Evolutionary conservation across 2,888 invertebrate genomes (phyloP).

Genomic region (Ariolimax columbianus): DNA sequence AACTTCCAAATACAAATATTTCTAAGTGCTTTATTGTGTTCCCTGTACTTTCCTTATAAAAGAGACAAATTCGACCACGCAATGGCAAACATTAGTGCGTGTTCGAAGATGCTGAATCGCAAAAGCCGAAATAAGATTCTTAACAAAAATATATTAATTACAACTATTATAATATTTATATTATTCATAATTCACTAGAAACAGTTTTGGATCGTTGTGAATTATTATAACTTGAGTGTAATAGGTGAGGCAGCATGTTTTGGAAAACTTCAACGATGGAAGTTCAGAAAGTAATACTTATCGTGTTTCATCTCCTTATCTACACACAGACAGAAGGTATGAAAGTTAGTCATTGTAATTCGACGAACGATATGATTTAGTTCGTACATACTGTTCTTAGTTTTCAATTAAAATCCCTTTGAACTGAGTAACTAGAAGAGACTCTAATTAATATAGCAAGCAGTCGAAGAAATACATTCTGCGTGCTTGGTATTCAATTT

Average conservation of each 20-base stretch:
- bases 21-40: not conserved
- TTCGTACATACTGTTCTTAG: not conserved
- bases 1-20: not conserved
- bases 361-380: too few relatives aligned
- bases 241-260: not conserved
- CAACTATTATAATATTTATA: not conserved
- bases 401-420: not conserved
- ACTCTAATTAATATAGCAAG: not conserved
- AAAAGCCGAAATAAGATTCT: not conserved
- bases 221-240: not conserved
- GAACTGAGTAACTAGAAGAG: not conserved
- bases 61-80: not conserved
- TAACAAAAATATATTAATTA: not conserved
- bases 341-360: not conserved
- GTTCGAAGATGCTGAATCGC: not conserved
- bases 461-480: not conserved
- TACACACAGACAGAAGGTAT: not conserved
- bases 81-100: not conserved
- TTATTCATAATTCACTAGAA: not conserved
- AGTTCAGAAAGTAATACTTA: not conserved
- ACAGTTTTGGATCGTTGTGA: not conserved
- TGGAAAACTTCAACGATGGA: not conserved
- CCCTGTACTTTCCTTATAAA: not conserved
- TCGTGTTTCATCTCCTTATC: not conserved
- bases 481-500: not conserved